Evolutionary conservation across 2,113 vertebrate genomes (phyloP).

Genomic region (zebrafish (Danio rerio)): GRCz12tu NC_133183.1:16469501-16470000

Average conservation of each 20-base stretch:
- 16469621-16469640: conserved; percentile 16
- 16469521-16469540: conserved; percentile 6
- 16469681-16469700: conserved; percentile 13
- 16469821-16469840: neutral
- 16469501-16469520: conserved; percentile 31
- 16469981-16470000: too few relatives aligned
- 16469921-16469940: neutral
- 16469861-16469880: neutral
- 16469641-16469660: conserved; percentile 23
- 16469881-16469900: neutral
- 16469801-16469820: neutral
- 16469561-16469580: neutral
- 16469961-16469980: too few relatives aligned
- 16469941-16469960: neutral
- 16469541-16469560: neutral
- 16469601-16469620: neutral
- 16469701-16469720: neutral
- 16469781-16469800: conserved; percentile 5
- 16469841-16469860: neutral
- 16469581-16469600: conserved; percentile 22
- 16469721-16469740: neutral
- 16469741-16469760: conserved; percentile 29
- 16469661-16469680: conserved; percentile 34
- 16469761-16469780: neutral
- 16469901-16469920: neutral